Conservation (phyloP, 1,140 invertebrate species). For the Drosophila pandora region DNA sequence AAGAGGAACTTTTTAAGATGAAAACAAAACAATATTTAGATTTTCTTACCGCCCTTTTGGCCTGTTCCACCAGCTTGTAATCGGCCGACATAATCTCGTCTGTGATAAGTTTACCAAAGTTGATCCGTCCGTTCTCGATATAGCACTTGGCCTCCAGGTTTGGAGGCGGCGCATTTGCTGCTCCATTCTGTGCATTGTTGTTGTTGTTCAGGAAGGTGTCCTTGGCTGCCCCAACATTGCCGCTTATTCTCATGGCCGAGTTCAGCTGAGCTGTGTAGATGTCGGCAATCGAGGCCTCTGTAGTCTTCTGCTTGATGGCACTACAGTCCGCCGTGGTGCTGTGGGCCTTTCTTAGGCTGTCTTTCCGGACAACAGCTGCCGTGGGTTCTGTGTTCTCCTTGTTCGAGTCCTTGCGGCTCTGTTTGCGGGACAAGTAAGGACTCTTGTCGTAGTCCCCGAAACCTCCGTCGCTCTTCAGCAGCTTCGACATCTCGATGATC, state of each 20-base stretch:
- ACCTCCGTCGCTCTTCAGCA: constrained; percentile 84
- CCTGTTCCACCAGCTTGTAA: constrained; percentile 90
- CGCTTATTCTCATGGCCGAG: constrained; percentile 65
- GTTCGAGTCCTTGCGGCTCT: constrained; percentile 69
- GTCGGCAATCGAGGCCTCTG: constrained; percentile 65
- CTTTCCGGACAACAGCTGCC: constrained; percentile 46
- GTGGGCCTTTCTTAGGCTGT: constrained; percentile 71
- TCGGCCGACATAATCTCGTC: constrained; percentile 94
- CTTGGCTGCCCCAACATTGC: constrained; percentile 55
- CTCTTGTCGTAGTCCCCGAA: constrained; percentile 66
- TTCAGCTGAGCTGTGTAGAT: constrained; percentile 76
- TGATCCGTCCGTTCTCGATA: constrained; percentile 89
- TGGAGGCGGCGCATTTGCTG: constrained; percentile 49
- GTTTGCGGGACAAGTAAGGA: constrained; percentile 71
- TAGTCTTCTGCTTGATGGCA: constrained; percentile 65
- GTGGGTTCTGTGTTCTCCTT: constrained; percentile 72
- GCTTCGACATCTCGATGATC: constrained; percentile 88
- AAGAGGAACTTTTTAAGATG: not conserved
- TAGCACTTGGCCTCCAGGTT: constrained; percentile 85
- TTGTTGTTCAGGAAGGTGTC: constrained; percentile 73
- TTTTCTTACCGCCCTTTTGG: constrained; percentile 89
- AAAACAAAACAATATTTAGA: not conserved
- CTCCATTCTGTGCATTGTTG: constrained; percentile 56
- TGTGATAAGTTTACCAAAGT: constrained; percentile 91
- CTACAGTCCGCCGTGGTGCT: constrained; percentile 71